A percentile compares a stretch with the other conserved stretches of the same genome.
phyloP scores from a whole-genome alignment of 2,797 vertebrate genomes.

The Acanthurus leucopareius region DNA sequence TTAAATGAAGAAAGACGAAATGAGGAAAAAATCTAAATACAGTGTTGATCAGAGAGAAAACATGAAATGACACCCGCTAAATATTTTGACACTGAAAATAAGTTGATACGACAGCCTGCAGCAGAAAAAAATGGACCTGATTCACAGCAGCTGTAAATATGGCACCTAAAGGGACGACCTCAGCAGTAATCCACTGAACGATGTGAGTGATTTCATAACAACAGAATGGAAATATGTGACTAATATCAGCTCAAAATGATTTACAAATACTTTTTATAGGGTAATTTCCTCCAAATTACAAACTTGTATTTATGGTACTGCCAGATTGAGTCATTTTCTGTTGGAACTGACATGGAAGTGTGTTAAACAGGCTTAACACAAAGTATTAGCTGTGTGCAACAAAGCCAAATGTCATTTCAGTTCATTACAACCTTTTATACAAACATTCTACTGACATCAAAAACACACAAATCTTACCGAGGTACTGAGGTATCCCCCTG shows the following conservation, averaged over 20 bases:
- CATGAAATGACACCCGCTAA: conserved; percentile 31
- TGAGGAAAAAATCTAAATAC: conserved; percentile 15
- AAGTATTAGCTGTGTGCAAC: too few relatives aligned
- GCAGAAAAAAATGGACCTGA: background rate
- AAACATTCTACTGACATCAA: background rate
- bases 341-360: background rate
- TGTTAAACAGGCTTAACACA: too few relatives aligned
- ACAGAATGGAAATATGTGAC: conserved; percentile 15
- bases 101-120: conserved; percentile 28
- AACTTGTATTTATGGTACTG: background rate
- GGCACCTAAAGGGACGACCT: background rate
- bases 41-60: conserved; percentile 33
- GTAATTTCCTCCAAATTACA: background rate
- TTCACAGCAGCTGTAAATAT: conserved; percentile 12
- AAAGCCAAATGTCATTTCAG: background rate
- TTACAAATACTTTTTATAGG: background rate
- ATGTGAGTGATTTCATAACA: conserved; percentile 21
- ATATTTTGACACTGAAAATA: conserved; percentile 35
- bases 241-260: background rate
- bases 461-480: too few relatives aligned
- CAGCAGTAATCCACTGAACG: background rate
- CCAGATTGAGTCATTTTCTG: background rate
- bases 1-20: conserved; percentile 59
- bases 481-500: too few relatives aligned
- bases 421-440: background rate